These are phyloP conservation scores for Rhopalosiphum maidis DNA, from an alignment of 1,140 invertebrate genomes.

Conservation along the genomic window DNA sequence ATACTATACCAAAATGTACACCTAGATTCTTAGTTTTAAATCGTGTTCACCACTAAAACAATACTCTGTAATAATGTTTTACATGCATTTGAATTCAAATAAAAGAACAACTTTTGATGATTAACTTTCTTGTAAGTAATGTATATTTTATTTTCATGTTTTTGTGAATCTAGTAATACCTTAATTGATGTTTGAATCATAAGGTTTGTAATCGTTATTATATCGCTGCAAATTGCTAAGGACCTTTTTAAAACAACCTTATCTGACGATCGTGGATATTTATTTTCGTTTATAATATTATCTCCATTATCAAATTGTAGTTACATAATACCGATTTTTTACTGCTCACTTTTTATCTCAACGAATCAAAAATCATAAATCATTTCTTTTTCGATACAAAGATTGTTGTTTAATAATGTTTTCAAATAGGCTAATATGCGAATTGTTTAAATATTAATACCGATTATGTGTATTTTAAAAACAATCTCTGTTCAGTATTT, in stretches of 20 bases:
- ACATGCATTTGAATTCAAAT: not conserved
- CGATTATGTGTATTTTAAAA: not conserved
- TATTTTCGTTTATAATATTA: slow-evolving; percentile 11
- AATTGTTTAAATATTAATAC: not conserved
- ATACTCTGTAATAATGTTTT: not conserved
- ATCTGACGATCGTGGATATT: not conserved
- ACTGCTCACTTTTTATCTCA: not conserved
- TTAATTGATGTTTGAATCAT: slow-evolving; percentile 11
- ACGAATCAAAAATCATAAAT: not conserved
- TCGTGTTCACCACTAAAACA: no score
- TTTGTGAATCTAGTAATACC: not conserved
- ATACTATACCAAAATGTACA: not conserved
- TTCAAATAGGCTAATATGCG: not conserved
- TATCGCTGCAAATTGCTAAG: not conserved
- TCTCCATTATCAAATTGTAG: not conserved
- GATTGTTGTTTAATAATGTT: not conserved
- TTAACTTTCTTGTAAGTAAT: not conserved
- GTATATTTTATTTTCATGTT: not conserved
- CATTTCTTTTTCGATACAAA: not conserved
- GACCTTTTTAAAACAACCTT: not conserved
- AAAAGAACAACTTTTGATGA: not conserved
- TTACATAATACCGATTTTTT: not conserved
- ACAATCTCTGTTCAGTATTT: not conserved
- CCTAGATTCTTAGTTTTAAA: not conserved
- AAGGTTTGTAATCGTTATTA: not conserved